These are phyloP conservation scores for Rhinolophus ferrumequinum DNA, from an alignment of 2,113 vertebrate genomes.

Conservation along the genomic window DNA sequence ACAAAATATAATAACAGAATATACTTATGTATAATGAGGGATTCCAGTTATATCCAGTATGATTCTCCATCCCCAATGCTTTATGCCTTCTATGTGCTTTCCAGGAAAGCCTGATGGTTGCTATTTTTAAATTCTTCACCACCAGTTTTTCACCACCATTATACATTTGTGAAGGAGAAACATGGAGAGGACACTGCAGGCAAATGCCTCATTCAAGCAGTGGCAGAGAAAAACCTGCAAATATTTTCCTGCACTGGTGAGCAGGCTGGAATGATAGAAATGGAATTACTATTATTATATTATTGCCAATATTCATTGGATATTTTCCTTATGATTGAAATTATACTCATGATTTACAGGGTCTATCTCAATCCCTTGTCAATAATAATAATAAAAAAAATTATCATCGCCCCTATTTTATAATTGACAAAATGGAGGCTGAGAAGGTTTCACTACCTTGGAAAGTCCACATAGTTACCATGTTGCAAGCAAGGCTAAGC, in stretches of 20 bases:
- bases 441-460: not conserved
- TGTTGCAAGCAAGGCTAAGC: not conserved
- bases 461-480: not conserved
- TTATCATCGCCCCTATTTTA: not conserved
- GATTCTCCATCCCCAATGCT: not conserved
- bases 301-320: not conserved
- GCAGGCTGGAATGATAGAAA: not conserved
- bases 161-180: not conserved
- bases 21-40: slow-evolving; percentile 52
- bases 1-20: slow-evolving; percentile 26
- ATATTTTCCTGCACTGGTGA: not conserved
- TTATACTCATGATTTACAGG: not conserved
- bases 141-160: not conserved
- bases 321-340: not conserved
- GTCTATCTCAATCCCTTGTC: not conserved
- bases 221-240: not conserved
- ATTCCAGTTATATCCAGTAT: not conserved
- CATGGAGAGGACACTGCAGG: not conserved
- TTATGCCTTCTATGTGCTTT: not conserved
- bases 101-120: not conserved
- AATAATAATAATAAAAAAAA: not conserved
- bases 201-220: not conserved
- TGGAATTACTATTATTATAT: not conserved
- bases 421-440: not conserved
- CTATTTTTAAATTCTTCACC: not conserved